Percentiles rank a stretch among this genome's conserved stretches.
Conservation (phyloP, 2,888 invertebrate species). For the Luffia ferchaultella region DNA sequence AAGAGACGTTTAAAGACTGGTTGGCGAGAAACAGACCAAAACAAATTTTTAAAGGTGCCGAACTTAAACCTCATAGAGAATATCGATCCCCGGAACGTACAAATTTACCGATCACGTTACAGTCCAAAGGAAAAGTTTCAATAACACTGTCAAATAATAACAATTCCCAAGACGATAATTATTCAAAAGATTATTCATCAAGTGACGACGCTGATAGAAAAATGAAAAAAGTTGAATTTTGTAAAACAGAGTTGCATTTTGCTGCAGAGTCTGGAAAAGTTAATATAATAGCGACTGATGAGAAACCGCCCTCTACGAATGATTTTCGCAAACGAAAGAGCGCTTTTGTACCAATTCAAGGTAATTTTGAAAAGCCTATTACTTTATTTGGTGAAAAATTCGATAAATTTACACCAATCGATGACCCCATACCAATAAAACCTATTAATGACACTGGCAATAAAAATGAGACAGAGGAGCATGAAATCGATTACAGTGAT, state of each 20-base stretch:
- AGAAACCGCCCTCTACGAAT: conserved; percentile 85
- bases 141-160: conserved; percentile 45
- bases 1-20: conserved; percentile 52
- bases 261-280: conserved; percentile 86
- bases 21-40: conserved; percentile 41
- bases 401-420: conserved; percentile 25
- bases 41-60: conserved; percentile 29
- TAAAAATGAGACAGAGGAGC: conserved; percentile 37
- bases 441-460: conserved; percentile 18
- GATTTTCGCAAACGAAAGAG: conserved; percentile 77
- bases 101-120: conserved; percentile 35
- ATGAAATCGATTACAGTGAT: conserved; percentile 21
- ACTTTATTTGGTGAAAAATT: conserved; percentile 69
- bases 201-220: conserved; percentile 51
- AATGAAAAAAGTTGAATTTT: conserved; percentile 83
- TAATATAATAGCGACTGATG: conserved; percentile 88
- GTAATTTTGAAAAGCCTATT: conserved; percentile 60
- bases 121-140: conserved; percentile 46
- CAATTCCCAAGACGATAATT: conserved; percentile 27
- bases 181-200: conserved; percentile 25
- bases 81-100: conserved; percentile 29
- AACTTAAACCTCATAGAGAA: conserved; percentile 30
- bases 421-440: conserved; percentile 4
- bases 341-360: conserved; percentile 49
- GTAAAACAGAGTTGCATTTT: conserved; percentile 89